Base-by-base conservation (phyloP, 2,797 vertebrate species). In the Luscinia luscinia region DNA sequence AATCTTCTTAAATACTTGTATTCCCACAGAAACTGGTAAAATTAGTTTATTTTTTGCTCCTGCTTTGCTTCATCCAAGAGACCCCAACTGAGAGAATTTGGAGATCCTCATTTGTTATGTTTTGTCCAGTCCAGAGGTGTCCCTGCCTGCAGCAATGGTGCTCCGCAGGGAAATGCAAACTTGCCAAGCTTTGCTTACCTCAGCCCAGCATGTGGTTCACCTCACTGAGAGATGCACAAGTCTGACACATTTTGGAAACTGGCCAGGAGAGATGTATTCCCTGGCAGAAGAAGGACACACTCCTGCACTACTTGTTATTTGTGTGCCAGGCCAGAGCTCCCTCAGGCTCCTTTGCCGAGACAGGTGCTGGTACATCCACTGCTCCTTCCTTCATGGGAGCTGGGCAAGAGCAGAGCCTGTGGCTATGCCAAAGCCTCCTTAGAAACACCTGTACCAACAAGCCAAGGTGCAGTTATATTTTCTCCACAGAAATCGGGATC, bases 51-150 rank as follows among this genome's bases (percentile, higher is more conserved):
- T 88, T 89, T 81, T 94, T 55, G 43, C 24, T 70, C 67, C 20
- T 85, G 20, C 73, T 91, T 81, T 86, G 32, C 66, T 93, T 85
- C 67, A 61, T 86, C 82, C 48, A 52, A 81, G 51, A 91, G 30
- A 91, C 30, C 41, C 43, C 48, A 82, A 3, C 20, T 0, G 11
- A 55, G 69, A 93, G 52, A 74, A 84, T 41, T 3, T n/a, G 1
- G 62, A 83, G 72, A 57, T 64, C 32, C 18, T 24, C 30, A 15
- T 90, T 90, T 11, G 1, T 63, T 89, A 49, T 9, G 20, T 92
- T 72, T 89, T 2, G 0, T 61, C 40, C 38, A 32, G 46, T 54
- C 12, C 0, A 55, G 55, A 67, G 69, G 27, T 78, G 49, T n/a
- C 82, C 22, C 87, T 0, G 41, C 69, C 32, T 7, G 51, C 69